These are phyloP conservation scores for Adela reaumurella DNA, from an alignment of 2,888 invertebrate genomes.

Conservation along the genomic window DNA sequence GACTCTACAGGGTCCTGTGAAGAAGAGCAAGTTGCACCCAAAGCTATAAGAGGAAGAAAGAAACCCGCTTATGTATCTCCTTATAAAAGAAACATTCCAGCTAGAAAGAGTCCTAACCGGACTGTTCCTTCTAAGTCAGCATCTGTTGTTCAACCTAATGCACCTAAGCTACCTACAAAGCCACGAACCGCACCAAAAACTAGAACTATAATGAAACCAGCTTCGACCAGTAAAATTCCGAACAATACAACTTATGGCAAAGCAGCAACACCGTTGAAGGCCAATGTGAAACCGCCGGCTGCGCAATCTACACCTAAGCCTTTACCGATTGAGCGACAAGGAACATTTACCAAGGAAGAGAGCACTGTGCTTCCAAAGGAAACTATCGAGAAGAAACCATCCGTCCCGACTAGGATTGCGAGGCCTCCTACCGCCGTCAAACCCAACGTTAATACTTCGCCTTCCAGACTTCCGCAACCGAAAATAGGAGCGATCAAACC, in stretches of 20 bases:
- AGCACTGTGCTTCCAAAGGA: conserved; percentile 36
- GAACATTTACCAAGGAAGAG: conserved; percentile 90
- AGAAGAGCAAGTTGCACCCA: conserved; percentile 42
- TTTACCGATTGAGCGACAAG: conserved; percentile 71
- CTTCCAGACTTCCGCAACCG: conserved; percentile 39
- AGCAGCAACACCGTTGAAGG: conserved; percentile 26
- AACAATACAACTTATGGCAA: conserved; percentile 30
- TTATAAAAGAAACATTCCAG: conserved; percentile 37
- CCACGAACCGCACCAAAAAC: conserved; percentile 17
- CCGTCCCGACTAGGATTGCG: conserved; percentile 18
- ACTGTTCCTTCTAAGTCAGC: conserved; percentile 12
- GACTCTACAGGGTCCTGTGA: conserved; percentile 46
- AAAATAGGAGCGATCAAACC: conserved; percentile 19
- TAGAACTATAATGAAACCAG: conserved; percentile 27
- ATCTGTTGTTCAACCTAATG: background rate
- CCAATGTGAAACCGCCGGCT: conserved; percentile 22
- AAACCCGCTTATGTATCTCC: conserved; percentile 67
- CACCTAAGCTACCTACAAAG: background rate
- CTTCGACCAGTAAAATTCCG: conserved; percentile 32
- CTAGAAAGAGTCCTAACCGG: conserved; percentile 29
- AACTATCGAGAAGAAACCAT: conserved; percentile 14
- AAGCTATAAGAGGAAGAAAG: conserved; percentile 62
- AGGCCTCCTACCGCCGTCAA: conserved; percentile 29
- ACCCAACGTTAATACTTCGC: conserved; percentile 31
- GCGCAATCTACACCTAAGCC: conserved; percentile 21